Base-by-base conservation (phyloP, 2,888 invertebrate genomes). In the Macaria notata region DNA sequence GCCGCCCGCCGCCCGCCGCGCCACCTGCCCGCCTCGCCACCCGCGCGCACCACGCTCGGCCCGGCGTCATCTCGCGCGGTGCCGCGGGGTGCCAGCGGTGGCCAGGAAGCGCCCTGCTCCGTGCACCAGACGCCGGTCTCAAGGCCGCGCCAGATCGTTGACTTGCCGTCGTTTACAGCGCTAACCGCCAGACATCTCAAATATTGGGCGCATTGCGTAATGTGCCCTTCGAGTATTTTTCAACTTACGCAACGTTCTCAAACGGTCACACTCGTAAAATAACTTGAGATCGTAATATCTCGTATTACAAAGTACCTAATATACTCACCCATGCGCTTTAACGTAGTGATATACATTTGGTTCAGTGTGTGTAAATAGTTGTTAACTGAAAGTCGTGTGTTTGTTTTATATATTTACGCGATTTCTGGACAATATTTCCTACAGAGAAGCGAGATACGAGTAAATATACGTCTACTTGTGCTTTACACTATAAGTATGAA, bases 181-280 rank as follows among this genome's bases (percentile, higher is more conserved):
- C 56, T 72, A 71, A 72, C 66, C 64, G 54, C 53, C 67, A 69
- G 68, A 72, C 71, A 69, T 64, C 67, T 68, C 63, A 68, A 63
- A 62, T 72, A 73, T 72, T 70, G 73, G 76, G 65, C 80, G 81
- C 81, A 79, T 74, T 82, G 81, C 81, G 81, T 78, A 79, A 76
- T 68, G 65, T 47, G 19, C 42, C 52, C 31, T n/a, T 31, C 4
- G 54, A 49, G 53, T 46, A 43, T 46, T 39, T 55, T 54, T 54
- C 45, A 30, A 39, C 47, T 36, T 9, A 29, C 30, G 3, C 9
- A 4, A 4, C 8, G 31, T 49, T 56, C 38, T 31, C 36, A 43
- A 42, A 44, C 46, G 33, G 48, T n/a, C 42, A 47, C 44, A 46
- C 43, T 31, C 39, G 9, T 59, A 54, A 50, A 54, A 49, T 46